A percentile compares a stretch with the other conserved stretches of the same genome.
These are phyloP conservation scores for Chelidonichthys spinosus DNA, from an alignment of 2,797 vertebrate genomes.

Conservation along the genomic window DNA sequence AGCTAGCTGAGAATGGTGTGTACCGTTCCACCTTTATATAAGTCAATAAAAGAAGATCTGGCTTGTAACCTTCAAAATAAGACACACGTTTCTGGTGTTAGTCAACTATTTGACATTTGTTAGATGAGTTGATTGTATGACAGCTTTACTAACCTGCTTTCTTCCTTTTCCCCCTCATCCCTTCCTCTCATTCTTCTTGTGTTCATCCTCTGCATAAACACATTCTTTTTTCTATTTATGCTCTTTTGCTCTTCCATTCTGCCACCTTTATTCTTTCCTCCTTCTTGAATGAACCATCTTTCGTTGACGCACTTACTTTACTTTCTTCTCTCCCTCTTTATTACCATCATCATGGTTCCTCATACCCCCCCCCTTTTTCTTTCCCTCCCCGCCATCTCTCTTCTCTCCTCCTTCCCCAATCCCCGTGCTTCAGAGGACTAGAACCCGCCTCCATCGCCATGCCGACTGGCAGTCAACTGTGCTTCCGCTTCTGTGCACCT, in stretches of 20 bases:
- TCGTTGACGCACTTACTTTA: background rate
- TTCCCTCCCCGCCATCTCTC: background rate
- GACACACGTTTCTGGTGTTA: conserved; percentile 9
- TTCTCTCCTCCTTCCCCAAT: conserved; percentile 26
- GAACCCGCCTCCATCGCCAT: conserved; percentile 71
- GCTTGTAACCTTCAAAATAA: background rate
- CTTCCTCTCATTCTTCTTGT: conserved; percentile 24
- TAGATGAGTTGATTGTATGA: conserved; percentile 53
- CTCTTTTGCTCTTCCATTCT: conserved; percentile 11
- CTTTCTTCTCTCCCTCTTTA: background rate
- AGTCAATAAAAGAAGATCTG: background rate
- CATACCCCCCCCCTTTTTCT: background rate
- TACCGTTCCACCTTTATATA: background rate
- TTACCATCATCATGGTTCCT: conserved; percentile 1
- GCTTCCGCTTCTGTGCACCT: conserved; percentile 77
- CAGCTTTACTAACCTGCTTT: conserved; percentile 81
- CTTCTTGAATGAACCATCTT: conserved; percentile 4
- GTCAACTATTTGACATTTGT: conserved; percentile 41
- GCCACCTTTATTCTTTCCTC: background rate
- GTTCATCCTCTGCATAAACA: conserved; percentile 1
- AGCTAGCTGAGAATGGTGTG: too few relatives aligned
- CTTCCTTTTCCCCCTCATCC: conserved; percentile 65
- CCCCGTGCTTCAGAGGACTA: conserved; percentile 80
- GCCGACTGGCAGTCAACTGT: conserved; percentile 76
- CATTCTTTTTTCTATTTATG: background rate